Evolutionary conservation across 2,113 vertebrate species (phyloP).

Genomic region (Leptosomus discolor): DNA sequence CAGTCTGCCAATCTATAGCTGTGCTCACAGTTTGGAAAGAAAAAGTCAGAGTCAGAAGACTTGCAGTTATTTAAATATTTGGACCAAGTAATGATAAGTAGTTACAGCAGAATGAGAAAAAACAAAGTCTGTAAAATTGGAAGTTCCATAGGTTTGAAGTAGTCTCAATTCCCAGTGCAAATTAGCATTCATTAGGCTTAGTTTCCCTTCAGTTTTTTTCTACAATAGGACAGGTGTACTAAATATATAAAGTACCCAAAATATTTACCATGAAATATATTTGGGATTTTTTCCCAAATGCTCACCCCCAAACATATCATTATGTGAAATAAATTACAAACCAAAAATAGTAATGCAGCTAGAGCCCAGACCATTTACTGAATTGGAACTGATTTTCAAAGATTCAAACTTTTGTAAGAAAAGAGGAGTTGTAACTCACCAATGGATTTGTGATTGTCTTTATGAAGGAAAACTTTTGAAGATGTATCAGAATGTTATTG

Average conservation of each 20-base stretch:
- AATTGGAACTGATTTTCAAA: background rate
- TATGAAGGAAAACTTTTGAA: background rate
- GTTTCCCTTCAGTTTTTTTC: background rate
- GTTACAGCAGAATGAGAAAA: background rate
- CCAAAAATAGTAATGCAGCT: background rate
- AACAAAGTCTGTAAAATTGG: background rate
- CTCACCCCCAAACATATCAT: background rate
- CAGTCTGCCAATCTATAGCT: background rate
- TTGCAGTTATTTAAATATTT: background rate
- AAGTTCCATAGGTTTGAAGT: background rate
- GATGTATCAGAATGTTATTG: background rate
- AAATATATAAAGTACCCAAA: background rate
- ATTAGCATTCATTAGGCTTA: background rate
- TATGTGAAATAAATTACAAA: background rate
- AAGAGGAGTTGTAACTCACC: background rate
- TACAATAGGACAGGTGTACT: background rate
- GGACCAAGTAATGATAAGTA: background rate
- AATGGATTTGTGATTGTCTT: background rate
- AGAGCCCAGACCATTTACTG: background rate
- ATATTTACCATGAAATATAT: background rate
- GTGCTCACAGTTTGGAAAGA: background rate
- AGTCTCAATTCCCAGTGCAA: background rate
- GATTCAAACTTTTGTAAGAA: background rate
- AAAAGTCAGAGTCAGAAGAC: background rate
- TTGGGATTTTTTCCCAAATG: background rate